Percentiles rank a stretch among this genome's conserved stretches.
Evolutionary conservation across 1,140 invertebrate genomes (phyloP).

Genomic region (Megalopta genalis): DNA sequence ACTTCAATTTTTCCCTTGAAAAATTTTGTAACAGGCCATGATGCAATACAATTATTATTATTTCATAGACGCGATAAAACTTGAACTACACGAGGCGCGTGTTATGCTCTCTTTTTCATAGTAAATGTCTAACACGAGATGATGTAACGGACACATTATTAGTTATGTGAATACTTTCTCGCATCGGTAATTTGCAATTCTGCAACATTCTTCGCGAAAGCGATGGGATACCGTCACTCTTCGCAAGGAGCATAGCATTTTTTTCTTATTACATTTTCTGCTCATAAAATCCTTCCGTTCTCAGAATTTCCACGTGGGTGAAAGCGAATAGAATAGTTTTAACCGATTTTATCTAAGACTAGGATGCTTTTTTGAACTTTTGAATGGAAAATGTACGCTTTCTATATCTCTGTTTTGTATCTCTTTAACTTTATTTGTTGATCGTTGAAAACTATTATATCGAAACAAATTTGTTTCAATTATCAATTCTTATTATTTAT

Average conservation of each 20-base stretch:
- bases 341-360: too few relatives aligned
- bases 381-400: too few relatives aligned
- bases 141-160: slow-evolving; percentile 17
- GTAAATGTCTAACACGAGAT: slow-evolving; percentile 12
- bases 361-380: too few relatives aligned
- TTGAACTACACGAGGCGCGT: background rate
- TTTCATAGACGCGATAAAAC: background rate
- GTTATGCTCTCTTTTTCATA: background rate
- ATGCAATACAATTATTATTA: background rate
- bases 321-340: too few relatives aligned
- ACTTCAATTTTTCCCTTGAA: too few relatives aligned
- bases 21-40: background rate
- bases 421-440: too few relatives aligned
- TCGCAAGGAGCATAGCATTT: background rate
- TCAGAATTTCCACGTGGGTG: too few relatives aligned
- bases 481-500: too few relatives aligned
- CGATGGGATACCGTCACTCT: slow-evolving; percentile 14
- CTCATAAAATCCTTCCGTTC: background rate
- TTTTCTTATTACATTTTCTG: slow-evolving; percentile 12
- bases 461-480: too few relatives aligned
- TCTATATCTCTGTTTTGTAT: too few relatives aligned
- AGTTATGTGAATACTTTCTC: slow-evolving; percentile 43
- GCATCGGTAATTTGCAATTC: slow-evolving; percentile 25
- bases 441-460: too few relatives aligned
- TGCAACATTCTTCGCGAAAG: slow-evolving; percentile 36